These are phyloP conservation scores for Sinotaia quadrata DNA, from an alignment of 2,888 invertebrate species.

Conservation along the genomic window DNA sequence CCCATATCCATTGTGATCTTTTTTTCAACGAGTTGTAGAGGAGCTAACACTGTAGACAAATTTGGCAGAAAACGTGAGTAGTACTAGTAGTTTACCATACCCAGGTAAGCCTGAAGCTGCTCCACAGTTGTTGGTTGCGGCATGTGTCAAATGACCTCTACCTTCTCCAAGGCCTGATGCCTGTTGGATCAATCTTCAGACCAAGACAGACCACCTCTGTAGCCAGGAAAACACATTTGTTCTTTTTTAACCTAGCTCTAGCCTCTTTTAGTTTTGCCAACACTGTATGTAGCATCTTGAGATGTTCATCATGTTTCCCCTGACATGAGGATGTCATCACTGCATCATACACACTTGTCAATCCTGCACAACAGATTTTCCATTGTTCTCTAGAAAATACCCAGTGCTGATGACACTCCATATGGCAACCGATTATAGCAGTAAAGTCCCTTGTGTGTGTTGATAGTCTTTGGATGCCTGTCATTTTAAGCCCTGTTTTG, in stretches of 20 bases:
- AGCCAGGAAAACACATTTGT: constrained; percentile 21
- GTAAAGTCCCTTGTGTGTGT: constrained; percentile 44
- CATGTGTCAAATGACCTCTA: too few species aligned
- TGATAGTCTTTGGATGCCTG: constrained; percentile 40
- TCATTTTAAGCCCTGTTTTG: too few species aligned
- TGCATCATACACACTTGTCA: constrained; percentile 30
- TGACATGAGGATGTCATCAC: constrained; percentile 45
- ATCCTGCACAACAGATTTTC: too few species aligned
- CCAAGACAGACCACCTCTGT: constrained; percentile 22
- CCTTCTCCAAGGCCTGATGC: constrained; percentile 28
- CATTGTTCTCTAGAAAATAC: constrained; percentile 39
- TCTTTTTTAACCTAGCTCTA: constrained; percentile 22
- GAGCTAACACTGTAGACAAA: too few species aligned
- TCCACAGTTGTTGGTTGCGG: too few species aligned
- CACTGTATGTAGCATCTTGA: constrained; percentile 5
- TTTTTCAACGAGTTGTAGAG: too few species aligned
- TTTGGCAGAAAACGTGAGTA: too few species aligned
- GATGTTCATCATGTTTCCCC: constrained; percentile 11
- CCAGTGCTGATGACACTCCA: constrained; percentile 37
- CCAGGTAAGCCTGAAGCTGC: too few species aligned
- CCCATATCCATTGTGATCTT: too few species aligned
- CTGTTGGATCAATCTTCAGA: too few species aligned
- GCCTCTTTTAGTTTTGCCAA: constrained; percentile 4
- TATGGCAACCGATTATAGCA: constrained; percentile 38
- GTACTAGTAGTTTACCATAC: too few species aligned